phyloP scores from a whole-genome alignment of 2,888 invertebrate genomes.

The Limnephilus marmoratus region DNA sequence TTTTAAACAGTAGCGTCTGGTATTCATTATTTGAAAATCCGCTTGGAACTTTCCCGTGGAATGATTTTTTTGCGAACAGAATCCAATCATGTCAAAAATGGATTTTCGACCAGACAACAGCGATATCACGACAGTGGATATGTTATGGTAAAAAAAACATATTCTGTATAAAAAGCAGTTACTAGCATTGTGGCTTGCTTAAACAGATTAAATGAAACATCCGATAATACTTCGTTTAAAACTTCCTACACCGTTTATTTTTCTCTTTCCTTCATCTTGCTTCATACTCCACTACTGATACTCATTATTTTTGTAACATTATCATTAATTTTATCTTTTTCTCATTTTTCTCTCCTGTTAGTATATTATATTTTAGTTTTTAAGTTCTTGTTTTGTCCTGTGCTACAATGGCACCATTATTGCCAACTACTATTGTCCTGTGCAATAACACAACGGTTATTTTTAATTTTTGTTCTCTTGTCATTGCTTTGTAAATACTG shows the following conservation, averaged over 20 bases:
- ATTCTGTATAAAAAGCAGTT: not conserved
- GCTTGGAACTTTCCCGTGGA: not conserved
- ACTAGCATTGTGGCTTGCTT: not conserved
- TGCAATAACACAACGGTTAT: too few species aligned
- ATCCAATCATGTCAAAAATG: not conserved
- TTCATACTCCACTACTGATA: too few species aligned
- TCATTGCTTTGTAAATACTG: too few species aligned
- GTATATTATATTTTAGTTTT: too few species aligned
- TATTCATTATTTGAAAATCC: constrained; percentile 16
- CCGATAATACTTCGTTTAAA: not conserved
- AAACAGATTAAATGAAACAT: not conserved
- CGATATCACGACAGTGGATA: not conserved
- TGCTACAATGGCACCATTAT: too few species aligned
- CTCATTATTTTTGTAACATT: too few species aligned
- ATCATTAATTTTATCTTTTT: too few species aligned
- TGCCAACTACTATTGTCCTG: too few species aligned
- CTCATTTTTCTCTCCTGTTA: too few species aligned
- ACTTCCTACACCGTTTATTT: not conserved
- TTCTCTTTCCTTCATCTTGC: too few species aligned
- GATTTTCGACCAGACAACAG: not conserved
- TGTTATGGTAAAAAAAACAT: not conserved
- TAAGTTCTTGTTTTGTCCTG: too few species aligned
- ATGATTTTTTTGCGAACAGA: constrained; percentile 7
- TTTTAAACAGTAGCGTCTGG: constrained; percentile 53
- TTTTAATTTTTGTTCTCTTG: too few species aligned